phyloP scores from a whole-genome alignment of 1,140 invertebrate genomes.

The Vanessa atalanta region DNA sequence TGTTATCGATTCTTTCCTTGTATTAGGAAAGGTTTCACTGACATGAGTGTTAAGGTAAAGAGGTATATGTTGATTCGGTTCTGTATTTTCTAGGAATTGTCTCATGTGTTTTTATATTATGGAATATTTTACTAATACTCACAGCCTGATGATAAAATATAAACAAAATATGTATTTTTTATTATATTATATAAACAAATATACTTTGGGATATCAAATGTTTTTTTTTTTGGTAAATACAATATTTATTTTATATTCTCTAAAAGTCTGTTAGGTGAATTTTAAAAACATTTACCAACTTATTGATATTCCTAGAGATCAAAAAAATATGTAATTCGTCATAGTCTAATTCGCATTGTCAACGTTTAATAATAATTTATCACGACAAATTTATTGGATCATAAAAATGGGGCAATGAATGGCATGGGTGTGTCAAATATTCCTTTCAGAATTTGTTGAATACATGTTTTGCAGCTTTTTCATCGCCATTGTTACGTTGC shows the following conservation, averaged over 20 bases:
- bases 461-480: background rate
- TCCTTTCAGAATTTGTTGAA: background rate
- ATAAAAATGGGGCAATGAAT: constrained; percentile 1
- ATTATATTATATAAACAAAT: too few species aligned
- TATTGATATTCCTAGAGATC: background rate
- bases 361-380: constrained; percentile 2
- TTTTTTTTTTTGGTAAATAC: too few species aligned
- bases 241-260: too few species aligned
- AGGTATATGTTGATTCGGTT: too few species aligned
- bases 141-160: too few species aligned
- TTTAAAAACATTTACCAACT: background rate
- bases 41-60: too few species aligned
- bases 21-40: background rate
- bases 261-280: too few species aligned
- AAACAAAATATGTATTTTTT: too few species aligned
- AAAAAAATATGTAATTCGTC: background rate
- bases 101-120: too few species aligned
- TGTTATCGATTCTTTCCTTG: constrained; percentile 5
- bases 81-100: too few species aligned
- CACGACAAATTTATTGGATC: background rate
- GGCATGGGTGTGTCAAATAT: background rate
- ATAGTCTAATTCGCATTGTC: background rate
- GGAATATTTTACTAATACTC: too few species aligned
- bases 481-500: background rate
- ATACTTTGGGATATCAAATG: too few species aligned